Base-by-base conservation (phyloP, 30 jellyfish, hydroid and myxozoan species). In the Aurelia aurita region DNA sequence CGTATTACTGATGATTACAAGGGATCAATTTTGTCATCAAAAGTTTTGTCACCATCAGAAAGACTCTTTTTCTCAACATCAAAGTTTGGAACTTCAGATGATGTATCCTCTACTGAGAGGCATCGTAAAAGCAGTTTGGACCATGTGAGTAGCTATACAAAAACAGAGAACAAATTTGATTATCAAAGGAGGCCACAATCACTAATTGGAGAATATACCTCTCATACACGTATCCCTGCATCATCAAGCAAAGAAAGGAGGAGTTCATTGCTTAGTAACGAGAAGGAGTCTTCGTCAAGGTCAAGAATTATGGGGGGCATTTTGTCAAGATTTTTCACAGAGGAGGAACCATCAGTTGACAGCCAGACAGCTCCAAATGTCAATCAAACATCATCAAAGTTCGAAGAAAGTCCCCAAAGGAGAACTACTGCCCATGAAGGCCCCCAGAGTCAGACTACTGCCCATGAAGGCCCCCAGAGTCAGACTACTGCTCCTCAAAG, bases 231-330 rank as follows among this genome's bases (percentile, higher is more conserved):
- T 3, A 35, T 51, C 10, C 15, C 58, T 26, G 59, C 31, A 29
- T 35, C 47, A 28, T 6, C 51, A 5, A 23, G 58, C 29, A 19
- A 18, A 14, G 53, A 29, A 21, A 34, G 79, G 19, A 59, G 45
- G 10, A 60, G 72, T 25, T 49, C 86, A 5, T 12, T 46, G 8
- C 19, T 46, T 16, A 55, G 82, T 27, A 44, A 32, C 13, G 85
- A 77, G 9, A n/a, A 18, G 14, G 93, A 71, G 1, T 21, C 43
- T 3, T 83, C 87, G 0, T 83, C 93, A 21, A 54, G 93, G 23
- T 83, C 93, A 19, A 68, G 93, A 21, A 83, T 83, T 18, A 83
- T 83, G 93, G 93, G 93, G 6, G 93, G 93, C 5, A 83, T 83
- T 23, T 44, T 83, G 51, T 83, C 93, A 46, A 70, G 86, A 57